Base-by-base conservation (phyloP, 2,888 invertebrate species). In the Horisme vitalbata region DNA sequence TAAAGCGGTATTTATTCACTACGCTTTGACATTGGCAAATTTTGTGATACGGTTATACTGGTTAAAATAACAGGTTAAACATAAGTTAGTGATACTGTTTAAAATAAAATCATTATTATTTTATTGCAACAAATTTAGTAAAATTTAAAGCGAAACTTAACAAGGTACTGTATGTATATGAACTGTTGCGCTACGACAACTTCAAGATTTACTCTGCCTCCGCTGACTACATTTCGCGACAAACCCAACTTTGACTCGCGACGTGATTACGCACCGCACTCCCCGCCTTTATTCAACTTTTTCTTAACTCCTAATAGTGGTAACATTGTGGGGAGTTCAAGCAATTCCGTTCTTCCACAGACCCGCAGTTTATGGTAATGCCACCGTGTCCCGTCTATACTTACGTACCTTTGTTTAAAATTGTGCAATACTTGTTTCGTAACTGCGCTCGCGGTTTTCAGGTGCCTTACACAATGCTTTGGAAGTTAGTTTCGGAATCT, bases 321-420 rank as follows among this genome's bases (percentile, higher is more conserved):
- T 79, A 79, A 79, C 79, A 79, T 75, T 80, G 79, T 75, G 71
- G 64, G 38, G 72, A 85, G 86, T 88, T 89, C 83, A 86, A 86
- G 83, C 79, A 82, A 85, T 87, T 86, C 78, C 70, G 72, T 63
- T 69, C 69, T 71, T 66, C 67, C 65, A 71, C 70, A 65, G 65
- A 75, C 72, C 70, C 68, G 67, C 79, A 73, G 76, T 84, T 86
- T 87, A 87, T 87, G 85, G 70, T 87, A 88, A 86, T 86, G 68
- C 65, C 59, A 59, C 65, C 47, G 55, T 64, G 70, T 74, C 64
- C 70, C 75, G 74, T 80, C 77, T 75, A 81, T 81, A 81, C 71
- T 71, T 83, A 81, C 81, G 78, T 83, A 80, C 71, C 71, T 83
- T 83, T 83, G 79, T 84, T 86, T 81, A 77, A 86, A 86, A 86